Percentiles rank a stretch among this genome's conserved stretches.
Conservation (phyloP, 1,140 invertebrate genomes). For the Bombus pascuorum region DNA sequence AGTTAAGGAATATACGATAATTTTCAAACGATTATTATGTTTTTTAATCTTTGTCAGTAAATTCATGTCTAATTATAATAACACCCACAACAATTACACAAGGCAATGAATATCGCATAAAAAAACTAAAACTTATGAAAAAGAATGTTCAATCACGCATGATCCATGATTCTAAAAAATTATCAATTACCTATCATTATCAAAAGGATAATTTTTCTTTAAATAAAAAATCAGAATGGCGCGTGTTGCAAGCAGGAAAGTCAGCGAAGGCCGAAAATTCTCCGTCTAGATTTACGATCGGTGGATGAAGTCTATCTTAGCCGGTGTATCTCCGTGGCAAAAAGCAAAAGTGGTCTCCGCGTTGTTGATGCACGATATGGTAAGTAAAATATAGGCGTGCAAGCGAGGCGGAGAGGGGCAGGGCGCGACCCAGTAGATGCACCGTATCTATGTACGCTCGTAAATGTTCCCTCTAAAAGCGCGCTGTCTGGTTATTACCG, state of each 20-base stretch:
- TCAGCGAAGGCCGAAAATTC: not conserved
- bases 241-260: not conserved
- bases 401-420: not conserved
- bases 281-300: not conserved
- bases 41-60: too few species aligned
- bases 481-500: constrained; percentile 51
- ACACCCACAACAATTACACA: too few species aligned
- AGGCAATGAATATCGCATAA: too few species aligned
- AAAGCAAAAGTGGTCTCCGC: constrained; percentile 9
- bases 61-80: too few species aligned
- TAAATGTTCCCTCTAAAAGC: constrained; percentile 49
- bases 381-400: constrained; percentile 16
- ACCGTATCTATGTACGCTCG: constrained; percentile 19
- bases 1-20: too few species aligned
- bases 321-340: not conserved
- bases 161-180: too few species aligned
- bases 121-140: too few species aligned
- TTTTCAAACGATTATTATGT: too few species aligned
- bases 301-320: constrained; percentile 1
- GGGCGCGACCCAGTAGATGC: not conserved
- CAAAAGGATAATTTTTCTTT: not conserved
- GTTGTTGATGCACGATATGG: constrained; percentile 32
- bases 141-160: too few species aligned
- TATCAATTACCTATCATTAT: too few species aligned
- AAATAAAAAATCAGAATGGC: not conserved